phyloP scores from a whole-genome alignment of 2,888 invertebrate species.

The Eumerus sabulonum region DNA sequence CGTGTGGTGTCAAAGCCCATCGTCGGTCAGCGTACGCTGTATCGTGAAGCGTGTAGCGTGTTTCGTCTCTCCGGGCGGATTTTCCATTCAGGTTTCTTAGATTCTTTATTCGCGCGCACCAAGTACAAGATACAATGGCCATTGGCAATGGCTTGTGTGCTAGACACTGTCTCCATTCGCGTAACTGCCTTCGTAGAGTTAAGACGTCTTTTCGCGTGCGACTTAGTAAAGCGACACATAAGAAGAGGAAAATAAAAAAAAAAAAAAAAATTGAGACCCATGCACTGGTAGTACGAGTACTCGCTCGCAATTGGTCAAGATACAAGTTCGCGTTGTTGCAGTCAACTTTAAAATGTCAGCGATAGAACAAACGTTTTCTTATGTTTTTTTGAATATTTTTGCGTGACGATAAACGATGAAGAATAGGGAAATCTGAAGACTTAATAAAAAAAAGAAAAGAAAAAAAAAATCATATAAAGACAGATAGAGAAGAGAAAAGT shows the following conservation, averaged over 20 bases:
- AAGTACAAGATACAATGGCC: slow-evolving; percentile 30
- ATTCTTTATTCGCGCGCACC: slow-evolving; percentile 53
- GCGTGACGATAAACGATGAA: slow-evolving; percentile 25
- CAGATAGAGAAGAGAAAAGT: slow-evolving; percentile 26
- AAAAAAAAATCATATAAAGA: too few relatives aligned
- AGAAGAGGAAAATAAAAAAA: slow-evolving; percentile 13
- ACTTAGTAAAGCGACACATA: not conserved
- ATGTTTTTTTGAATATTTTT: too few relatives aligned
- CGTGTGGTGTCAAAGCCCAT: too few relatives aligned
- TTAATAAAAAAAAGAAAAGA: slow-evolving; percentile 30
- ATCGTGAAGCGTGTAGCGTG: not conserved
- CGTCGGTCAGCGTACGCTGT: too few relatives aligned
- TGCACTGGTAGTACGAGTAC: too few relatives aligned
- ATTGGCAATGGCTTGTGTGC: slow-evolving; percentile 53
- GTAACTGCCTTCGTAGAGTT: slow-evolving; percentile 57
- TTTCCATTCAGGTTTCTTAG: slow-evolving; percentile 50
- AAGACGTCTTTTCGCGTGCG: slow-evolving; percentile 45
- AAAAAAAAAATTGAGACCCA: too few relatives aligned
- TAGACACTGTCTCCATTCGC: slow-evolving; percentile 57
- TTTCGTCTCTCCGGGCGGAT: slow-evolving; percentile 34
- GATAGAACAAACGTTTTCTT: slow-evolving; percentile 19
- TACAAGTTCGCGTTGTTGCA: slow-evolving; percentile 39
- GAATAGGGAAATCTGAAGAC: too few relatives aligned
- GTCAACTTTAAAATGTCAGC: slow-evolving; percentile 22
- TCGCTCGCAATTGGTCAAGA: slow-evolving; percentile 45